Percentiles rank a stretch among this genome's conserved stretches.
Conservation (phyloP, 1,140 invertebrate genomes). For the Medauroidea extradentata region DNA sequence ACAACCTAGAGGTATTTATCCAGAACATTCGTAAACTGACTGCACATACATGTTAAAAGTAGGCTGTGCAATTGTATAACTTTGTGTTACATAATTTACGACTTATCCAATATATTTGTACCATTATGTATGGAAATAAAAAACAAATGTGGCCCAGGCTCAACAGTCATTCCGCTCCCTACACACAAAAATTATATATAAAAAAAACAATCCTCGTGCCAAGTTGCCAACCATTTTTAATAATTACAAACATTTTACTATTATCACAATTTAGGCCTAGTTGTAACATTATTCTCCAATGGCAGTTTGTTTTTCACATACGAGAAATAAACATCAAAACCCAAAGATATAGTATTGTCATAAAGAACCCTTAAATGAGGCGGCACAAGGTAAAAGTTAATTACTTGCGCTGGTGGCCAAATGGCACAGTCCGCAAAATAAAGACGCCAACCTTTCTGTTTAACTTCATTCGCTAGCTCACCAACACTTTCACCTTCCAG, state of each 20-base stretch:
- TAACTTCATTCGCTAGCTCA: slow-evolving; percentile 67
- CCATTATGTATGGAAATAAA: no score
- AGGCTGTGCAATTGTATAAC: no score
- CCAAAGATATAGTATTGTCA: slow-evolving; percentile 84
- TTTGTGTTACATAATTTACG: not conserved
- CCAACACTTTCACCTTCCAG: slow-evolving; percentile 60
- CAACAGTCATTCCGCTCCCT: not conserved
- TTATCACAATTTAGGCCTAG: not conserved
- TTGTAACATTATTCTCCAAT: not conserved
- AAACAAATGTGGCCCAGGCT: not conserved
- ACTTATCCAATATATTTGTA: no score
- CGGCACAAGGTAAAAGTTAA: slow-evolving; percentile 87
- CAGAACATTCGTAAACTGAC: no score
- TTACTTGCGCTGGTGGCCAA: slow-evolving; percentile 69
- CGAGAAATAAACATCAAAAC: slow-evolving; percentile 90
- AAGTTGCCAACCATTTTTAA: not conserved
- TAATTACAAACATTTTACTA: not conserved
- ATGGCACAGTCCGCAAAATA: slow-evolving; percentile 78
- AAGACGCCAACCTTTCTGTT: slow-evolving; percentile 69
- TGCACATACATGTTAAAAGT: no score
- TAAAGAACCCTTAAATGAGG: slow-evolving; percentile 81
- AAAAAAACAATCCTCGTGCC: not conserved
- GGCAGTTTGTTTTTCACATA: slow-evolving; percentile 68
- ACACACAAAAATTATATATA: not conserved
- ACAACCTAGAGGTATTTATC: no score